Evolutionary conservation across 2,888 invertebrate genomes (phyloP).

Genomic region (Prosapia bicincta): DNA sequence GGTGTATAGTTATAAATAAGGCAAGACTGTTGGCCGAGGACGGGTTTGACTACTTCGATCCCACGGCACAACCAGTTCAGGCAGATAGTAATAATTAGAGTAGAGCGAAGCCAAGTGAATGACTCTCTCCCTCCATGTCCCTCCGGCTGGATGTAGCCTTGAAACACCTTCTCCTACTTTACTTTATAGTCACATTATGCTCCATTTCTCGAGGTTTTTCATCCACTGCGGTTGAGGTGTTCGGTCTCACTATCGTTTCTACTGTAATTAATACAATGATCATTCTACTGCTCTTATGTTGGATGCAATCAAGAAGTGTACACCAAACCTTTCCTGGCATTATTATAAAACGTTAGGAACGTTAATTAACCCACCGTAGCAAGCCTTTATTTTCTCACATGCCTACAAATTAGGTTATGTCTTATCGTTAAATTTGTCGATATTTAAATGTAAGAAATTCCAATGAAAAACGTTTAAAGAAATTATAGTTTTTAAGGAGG

Average conservation of each 20-base stretch:
- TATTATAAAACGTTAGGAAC: too few species aligned
- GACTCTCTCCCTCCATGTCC: not conserved
- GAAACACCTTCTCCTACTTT: not conserved
- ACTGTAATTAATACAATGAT: not conserved
- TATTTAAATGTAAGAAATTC: too few species aligned
- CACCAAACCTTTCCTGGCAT: too few species aligned
- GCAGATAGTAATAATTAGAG: constrained; percentile 2
- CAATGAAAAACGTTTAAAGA: too few species aligned
- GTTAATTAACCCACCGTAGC: too few species aligned
- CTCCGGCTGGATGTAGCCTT: not conserved
- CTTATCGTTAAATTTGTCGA: too few species aligned
- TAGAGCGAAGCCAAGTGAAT: not conserved
- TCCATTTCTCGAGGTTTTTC: not conserved
- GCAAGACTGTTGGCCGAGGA: not conserved
- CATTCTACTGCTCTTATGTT: too few species aligned
- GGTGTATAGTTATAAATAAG: not conserved
- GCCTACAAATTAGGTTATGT: too few species aligned
- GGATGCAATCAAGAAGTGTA: too few species aligned
- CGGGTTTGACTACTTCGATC: not conserved
- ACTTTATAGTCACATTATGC: not conserved
- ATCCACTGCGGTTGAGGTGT: not conserved
- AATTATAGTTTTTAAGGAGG: too few species aligned
- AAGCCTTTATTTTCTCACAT: too few species aligned
- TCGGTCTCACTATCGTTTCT: not conserved
- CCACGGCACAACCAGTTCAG: not conserved